Evolutionary conservation across 2,797 vertebrate species (phyloP), one percentile per base, ranked within the genome.

Genomic region (Trachurus trachurus): DNA sequence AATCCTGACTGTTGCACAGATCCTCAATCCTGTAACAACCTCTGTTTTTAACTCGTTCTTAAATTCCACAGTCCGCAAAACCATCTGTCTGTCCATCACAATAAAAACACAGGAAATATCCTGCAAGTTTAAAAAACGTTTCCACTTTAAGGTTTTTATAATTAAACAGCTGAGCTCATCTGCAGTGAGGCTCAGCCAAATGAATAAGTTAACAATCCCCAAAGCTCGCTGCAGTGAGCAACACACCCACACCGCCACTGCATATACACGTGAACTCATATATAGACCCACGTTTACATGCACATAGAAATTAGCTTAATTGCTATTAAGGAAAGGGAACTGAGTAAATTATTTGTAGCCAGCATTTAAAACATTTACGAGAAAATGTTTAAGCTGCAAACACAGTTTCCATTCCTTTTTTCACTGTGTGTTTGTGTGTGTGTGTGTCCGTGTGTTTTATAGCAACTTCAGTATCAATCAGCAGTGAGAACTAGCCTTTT

Each of bases 131-230:
- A 37, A 57, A 70, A 68, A 49, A 62, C 5, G 61, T 49, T 54
- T 77, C 60, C 65, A 45, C 17, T 66, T 71, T 11, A 26, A 13
- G 4, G 54, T 57, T 56, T 81, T 34, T 29, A 74, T 82, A 82
- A 87, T 85, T 80, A 56, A 89, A 78, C 71, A 85, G 58, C 40
- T 59, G 47, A 82, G 67, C 65, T 86, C 70, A 71, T 87, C 61
- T 71, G 63, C 64, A 80, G 62, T 16, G 22, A 64, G n/a, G 37
- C 69, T 74, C 34, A 65, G 73, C 59, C 50, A 71, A 75, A 89
- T 86, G 42, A 86, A 80, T 78, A 86, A 83, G 39, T 83, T 31
- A 71, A 78, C 68, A 70, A 77, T 67, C 73, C 70, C 70, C 61
- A 57, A 66, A 63, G 76, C 22, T 47, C 44, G 69, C 26, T 64